Base-by-base conservation (phyloP, 2,888 invertebrate genomes). In the Xestia c-nigrum region DNA sequence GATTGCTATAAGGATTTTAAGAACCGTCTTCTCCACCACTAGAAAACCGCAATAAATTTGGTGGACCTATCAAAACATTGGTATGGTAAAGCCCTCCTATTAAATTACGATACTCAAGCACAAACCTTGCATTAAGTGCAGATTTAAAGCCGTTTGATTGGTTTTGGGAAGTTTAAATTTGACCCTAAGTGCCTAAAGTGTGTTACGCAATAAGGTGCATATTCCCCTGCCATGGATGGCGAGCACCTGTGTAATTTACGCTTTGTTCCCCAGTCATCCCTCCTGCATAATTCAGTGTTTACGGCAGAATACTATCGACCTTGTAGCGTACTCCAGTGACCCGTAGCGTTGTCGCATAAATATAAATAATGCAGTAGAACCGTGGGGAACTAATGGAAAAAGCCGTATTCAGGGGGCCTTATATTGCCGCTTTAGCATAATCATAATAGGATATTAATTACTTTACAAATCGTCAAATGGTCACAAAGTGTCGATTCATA, bases 251-350 rank as follows among this genome's bases (percentile, higher is more conserved):
- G 12, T 31, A 59, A n/a, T 21, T 19, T 14, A 16, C 31, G 59
- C 50, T 31, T 31, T 21, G 40, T 47, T 52, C 31, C 40, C 79
- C 68, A 79, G 63, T 79, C 63, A 52, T 57, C 38, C 31, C 66
- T 50, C 16, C 19, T 84, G 63, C 70, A 82, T 82, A 72, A 80
- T 84, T 82, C 47, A 84, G 55, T 74, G 63, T 71, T 68, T 74
- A 71, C 63, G 59, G 57, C 47, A 84, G 66, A 70, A 55, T 52
- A 76, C 67, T 59, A 77, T 71, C 52, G 84, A 73, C 70, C 38
- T 68, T 74, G 14, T 19, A 57, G 52, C 46, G 59, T 71, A 40
- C 10, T 21, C 31, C 46, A 46, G 59, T 75, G 74, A 73, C 74
- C 63, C 50, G 40, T 52, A 40, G n/a, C n/a, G 24, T 19, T 59